phyloP scores from a whole-genome alignment of 2,888 invertebrate species.

The Morpho helenor region DNA sequence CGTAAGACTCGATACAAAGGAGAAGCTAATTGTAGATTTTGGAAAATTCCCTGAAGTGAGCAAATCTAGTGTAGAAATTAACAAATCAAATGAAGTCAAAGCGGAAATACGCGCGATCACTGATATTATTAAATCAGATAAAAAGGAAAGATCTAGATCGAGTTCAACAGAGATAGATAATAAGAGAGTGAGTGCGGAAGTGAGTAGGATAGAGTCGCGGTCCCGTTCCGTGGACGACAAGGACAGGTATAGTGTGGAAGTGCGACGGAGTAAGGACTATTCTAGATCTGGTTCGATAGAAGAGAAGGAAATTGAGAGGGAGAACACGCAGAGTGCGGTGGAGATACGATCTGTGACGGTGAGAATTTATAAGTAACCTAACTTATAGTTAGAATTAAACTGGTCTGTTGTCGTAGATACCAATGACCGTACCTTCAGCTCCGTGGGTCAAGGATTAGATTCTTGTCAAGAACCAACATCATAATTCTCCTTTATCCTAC shows the following conservation, averaged over 20 bases:
- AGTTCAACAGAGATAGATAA: slow-evolving; percentile 25
- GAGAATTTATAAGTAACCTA: slow-evolving; percentile 29
- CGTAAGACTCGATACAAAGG: slow-evolving; percentile 20
- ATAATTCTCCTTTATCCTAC: too few species aligned
- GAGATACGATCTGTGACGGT: slow-evolving; percentile 63
- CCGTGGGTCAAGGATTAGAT: too few species aligned
- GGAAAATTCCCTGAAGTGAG: slow-evolving; percentile 29
- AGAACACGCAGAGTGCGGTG: slow-evolving; percentile 42
- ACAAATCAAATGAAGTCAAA: slow-evolving; percentile 14
- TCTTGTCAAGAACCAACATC: too few species aligned
- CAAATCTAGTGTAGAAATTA: slow-evolving; percentile 18
- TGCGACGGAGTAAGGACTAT: slow-evolving; percentile 40
- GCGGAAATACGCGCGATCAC: slow-evolving; percentile 18
- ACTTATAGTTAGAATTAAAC: too few species aligned
- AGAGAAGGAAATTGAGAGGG: slow-evolving; percentile 37
- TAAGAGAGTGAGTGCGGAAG: slow-evolving; percentile 31
- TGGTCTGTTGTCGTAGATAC: too few species aligned
- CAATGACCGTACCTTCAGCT: too few species aligned
- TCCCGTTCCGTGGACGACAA: slow-evolving; percentile 35
- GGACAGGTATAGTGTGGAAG: slow-evolving; percentile 31
- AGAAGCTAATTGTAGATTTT: slow-evolving; percentile 19
- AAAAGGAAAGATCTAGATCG: slow-evolving; percentile 25
- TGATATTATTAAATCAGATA: slow-evolving; percentile 22
- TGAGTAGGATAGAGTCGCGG: slow-evolving; percentile 33
- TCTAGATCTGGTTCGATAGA: slow-evolving; percentile 55